These are phyloP conservation scores for Presbytis comata DNA, from an alignment of 2,797 vertebrate genomes.

Conservation along the genomic window DNA sequence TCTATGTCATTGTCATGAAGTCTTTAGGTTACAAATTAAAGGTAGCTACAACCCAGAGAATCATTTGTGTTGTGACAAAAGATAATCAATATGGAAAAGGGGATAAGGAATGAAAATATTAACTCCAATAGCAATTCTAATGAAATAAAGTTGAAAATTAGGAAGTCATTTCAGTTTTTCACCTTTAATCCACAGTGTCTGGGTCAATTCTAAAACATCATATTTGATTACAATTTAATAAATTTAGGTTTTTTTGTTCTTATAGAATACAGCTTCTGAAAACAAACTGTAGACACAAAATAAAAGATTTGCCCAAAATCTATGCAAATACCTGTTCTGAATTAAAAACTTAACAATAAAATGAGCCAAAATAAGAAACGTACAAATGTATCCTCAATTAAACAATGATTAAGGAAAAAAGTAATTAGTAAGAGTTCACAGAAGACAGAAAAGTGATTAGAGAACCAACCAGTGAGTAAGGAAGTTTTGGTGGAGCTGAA, in stretches of 20 bases:
- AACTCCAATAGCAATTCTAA: neutral
- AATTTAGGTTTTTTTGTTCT: neutral
- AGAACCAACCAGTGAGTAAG: neutral
- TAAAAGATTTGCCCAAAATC: neutral
- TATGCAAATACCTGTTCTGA: neutral
- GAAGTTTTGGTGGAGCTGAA: neutral
- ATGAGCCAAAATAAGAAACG: neutral
- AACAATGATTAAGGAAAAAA: neutral
- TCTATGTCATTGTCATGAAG: neutral
- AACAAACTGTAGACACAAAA: neutral
- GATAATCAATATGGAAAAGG: neutral
- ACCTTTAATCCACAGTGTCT: neutral
- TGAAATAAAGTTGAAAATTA: neutral
- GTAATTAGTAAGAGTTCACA: neutral
- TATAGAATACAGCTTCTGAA: neutral
- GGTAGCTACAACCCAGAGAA: neutral
- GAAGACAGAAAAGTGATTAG: neutral
- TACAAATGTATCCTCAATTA: neutral
- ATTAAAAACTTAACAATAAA: slow-evolving; percentile 35
- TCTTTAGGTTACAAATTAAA: neutral
- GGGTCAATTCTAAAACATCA: neutral
- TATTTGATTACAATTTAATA: neutral
- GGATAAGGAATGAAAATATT: neutral
- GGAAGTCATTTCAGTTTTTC: neutral
- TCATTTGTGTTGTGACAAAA: neutral